These are phyloP conservation scores for Lymantria dispar DNA, from an alignment of 2,888 invertebrate genomes.

Conservation along the genomic window DNA sequence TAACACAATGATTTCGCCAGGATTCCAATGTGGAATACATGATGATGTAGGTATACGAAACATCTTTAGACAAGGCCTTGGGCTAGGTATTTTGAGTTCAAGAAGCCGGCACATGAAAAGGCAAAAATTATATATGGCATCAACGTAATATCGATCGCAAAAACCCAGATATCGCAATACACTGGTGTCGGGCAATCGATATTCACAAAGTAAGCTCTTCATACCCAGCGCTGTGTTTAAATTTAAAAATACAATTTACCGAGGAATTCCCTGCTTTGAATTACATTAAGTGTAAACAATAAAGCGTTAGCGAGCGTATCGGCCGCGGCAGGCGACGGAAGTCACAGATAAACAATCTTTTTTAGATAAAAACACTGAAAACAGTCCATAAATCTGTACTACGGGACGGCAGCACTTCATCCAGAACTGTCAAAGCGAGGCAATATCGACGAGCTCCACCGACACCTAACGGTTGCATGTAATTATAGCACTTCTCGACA, in stretches of 20 bases:
- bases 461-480: constrained; percentile 38
- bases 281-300: constrained; percentile 82
- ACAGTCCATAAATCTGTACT: constrained; percentile 73
- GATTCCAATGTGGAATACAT: too few species aligned
- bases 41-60: too few species aligned
- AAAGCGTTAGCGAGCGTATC: constrained; percentile 78
- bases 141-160: constrained; percentile 70
- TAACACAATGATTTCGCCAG: too few species aligned
- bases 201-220: constrained; percentile 61
- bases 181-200: constrained; percentile 59
- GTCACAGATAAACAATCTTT: constrained; percentile 80
- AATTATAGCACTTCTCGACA: constrained; percentile 40
- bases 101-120: constrained; percentile 34
- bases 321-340: constrained; percentile 77
- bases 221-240: constrained; percentile 56
- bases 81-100: background rate
- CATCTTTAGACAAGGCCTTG: too few species aligned
- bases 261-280: constrained; percentile 80
- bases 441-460: constrained; percentile 35
- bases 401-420: constrained; percentile 59
- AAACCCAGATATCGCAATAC: constrained; percentile 63
- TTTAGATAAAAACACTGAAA: constrained; percentile 78
- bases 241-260: constrained; percentile 79
- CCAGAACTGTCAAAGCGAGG: constrained; percentile 60
- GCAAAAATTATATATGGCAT: constrained; percentile 62